Percentiles rank a stretch among this genome's conserved stretches.
Conservation (phyloP, 2,797 vertebrate species). For the Hafferia zeledoni region DNA sequence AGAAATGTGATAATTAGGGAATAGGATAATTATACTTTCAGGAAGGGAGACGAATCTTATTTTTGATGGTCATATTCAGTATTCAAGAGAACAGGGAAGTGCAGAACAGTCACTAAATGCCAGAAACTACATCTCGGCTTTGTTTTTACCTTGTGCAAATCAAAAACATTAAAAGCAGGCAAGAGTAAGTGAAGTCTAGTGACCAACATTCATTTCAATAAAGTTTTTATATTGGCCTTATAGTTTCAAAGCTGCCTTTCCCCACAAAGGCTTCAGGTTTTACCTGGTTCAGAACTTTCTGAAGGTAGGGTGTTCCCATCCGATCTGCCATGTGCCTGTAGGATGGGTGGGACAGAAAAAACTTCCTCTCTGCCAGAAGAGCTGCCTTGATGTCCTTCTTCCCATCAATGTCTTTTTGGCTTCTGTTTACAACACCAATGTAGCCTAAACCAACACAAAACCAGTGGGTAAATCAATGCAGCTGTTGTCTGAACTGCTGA, state of each 20-base stretch:
- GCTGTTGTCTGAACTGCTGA: neutral
- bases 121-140: neutral
- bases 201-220: neutral
- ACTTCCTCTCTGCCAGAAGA: slow-evolving; percentile 93
- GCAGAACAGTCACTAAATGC: neutral
- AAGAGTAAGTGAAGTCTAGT: neutral
- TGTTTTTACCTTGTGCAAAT: neutral
- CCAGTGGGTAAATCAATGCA: neutral
- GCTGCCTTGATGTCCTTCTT: slow-evolving; percentile 95
- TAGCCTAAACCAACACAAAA: slow-evolving; percentile 81
- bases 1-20: neutral
- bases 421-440: slow-evolving; percentile 96
- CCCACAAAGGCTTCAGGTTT: neutral
- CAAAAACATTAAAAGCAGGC: neutral
- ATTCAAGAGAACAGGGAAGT: neutral
- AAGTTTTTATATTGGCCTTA: neutral
- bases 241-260: neutral
- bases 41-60: neutral
- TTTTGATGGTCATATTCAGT: neutral
- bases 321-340: slow-evolving; percentile 96
- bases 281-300: slow-evolving; percentile 96
- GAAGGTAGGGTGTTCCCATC: slow-evolving; percentile 95
- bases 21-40: neutral
- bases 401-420: slow-evolving; percentile 98
- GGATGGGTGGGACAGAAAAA: slow-evolving; percentile 93